Conservation (phyloP, 1,140 invertebrate genomes). For the Hycleus phaleratus region DNA sequence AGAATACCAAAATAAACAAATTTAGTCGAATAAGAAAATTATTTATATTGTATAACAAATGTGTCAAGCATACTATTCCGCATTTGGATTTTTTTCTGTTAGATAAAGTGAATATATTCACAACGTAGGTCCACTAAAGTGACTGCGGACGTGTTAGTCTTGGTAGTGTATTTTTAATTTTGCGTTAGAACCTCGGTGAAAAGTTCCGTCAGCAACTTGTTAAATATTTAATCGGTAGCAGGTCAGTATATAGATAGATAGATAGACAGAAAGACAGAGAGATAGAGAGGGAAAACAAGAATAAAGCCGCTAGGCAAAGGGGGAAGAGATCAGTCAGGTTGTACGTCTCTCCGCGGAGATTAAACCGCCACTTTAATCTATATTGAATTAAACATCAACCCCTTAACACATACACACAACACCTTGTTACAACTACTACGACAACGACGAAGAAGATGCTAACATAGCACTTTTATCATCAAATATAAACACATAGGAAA, state of each 20-base stretch:
- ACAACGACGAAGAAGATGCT: no score
- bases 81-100: no score
- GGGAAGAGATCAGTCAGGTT: slow-evolving; percentile 19
- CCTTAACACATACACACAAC: slow-evolving; percentile 21
- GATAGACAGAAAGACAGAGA: not conserved
- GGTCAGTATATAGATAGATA: slow-evolving; percentile 14
- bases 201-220: slow-evolving; percentile 24
- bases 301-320: slow-evolving; percentile 5
- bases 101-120: no score
- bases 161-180: slow-evolving; percentile 27
- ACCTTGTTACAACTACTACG: slow-evolving; percentile 4
- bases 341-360: slow-evolving; percentile 22
- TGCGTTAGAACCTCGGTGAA: slow-evolving; percentile 19
- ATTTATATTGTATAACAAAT: not conserved
- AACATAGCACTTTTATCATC: no score
- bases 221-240: slow-evolving; percentile 22
- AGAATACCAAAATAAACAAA: not conserved
- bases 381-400: slow-evolving; percentile 28
- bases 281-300: slow-evolving; percentile 12
- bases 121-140: slow-evolving; percentile 1
- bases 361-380: slow-evolving; percentile 28
- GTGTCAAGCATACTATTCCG: not conserved
- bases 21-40: not conserved
- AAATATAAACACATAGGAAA: no score
- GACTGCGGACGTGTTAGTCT: slow-evolving; percentile 13